Evolutionary conservation across 2,888 invertebrate genomes (phyloP).

Genomic region (Petrophora chlorosata): DNA sequence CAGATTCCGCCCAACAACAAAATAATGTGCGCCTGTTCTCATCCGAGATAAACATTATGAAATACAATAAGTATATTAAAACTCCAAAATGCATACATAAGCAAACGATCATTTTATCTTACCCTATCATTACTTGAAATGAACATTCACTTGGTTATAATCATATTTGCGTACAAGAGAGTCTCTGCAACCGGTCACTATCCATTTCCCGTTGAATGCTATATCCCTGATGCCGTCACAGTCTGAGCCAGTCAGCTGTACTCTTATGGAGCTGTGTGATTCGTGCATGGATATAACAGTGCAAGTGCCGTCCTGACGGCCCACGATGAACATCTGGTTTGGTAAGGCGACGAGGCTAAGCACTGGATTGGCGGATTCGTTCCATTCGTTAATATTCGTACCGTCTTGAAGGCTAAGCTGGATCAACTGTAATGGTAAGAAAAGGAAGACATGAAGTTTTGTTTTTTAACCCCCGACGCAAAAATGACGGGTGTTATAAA

Average conservation of each 20-base stretch:
- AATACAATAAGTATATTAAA: conserved; percentile 1
- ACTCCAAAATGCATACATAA: conserved; percentile 20
- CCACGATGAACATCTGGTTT: conserved; percentile 79
- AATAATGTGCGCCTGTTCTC: neutral
- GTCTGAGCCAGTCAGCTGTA: conserved; percentile 87
- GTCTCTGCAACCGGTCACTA: conserved; percentile 87
- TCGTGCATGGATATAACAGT: conserved; percentile 76
- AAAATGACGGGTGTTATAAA: too few relatives aligned
- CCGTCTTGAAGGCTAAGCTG: conserved; percentile 62
- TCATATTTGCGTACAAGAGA: conserved; percentile 85
- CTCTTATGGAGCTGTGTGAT: conserved; percentile 52
- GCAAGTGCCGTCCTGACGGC: conserved; percentile 86
- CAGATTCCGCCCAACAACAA: conserved; percentile 1
- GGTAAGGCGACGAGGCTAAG: conserved; percentile 75
- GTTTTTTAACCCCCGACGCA: too few relatives aligned
- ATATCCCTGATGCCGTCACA: conserved; percentile 88
- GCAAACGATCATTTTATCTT: conserved; percentile 32
- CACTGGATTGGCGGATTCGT: conserved; percentile 84
- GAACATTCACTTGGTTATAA: conserved; percentile 74
- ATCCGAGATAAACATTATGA: neutral
- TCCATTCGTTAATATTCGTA: conserved; percentile 59
- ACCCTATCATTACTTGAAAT: conserved; percentile 64
- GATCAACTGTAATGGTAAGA: conserved; percentile 56
- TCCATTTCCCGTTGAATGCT: conserved; percentile 82
- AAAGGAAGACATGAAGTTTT: neutral